Evolutionary conservation across 2,888 invertebrate genomes (phyloP).

Genomic region (Amaurobius ferox): DNA sequence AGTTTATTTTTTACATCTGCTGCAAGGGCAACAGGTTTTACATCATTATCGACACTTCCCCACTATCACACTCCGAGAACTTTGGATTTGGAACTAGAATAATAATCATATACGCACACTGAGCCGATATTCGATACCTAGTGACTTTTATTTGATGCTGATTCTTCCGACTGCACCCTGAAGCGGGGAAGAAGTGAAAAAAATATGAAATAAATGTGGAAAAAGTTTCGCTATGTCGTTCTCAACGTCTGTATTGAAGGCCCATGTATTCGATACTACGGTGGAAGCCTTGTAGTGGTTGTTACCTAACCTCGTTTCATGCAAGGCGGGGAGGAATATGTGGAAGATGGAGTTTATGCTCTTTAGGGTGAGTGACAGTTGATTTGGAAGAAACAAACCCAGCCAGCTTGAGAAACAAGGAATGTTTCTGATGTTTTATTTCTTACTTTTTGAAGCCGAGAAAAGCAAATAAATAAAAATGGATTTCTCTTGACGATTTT

Average conservation of each 20-base stretch:
- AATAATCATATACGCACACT: slow-evolving; percentile 65
- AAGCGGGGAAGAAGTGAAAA: slow-evolving; percentile 26
- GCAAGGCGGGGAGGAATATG: slow-evolving; percentile 31
- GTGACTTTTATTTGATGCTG: slow-evolving; percentile 62
- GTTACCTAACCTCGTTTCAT: slow-evolving; percentile 70
- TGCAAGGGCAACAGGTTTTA: slow-evolving; percentile 64
- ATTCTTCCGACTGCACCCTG: slow-evolving; percentile 43
- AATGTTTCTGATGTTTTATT: neutral
- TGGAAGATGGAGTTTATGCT: slow-evolving; percentile 52
- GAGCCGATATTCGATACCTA: slow-evolving; percentile 67
- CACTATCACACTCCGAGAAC: slow-evolving; percentile 10
- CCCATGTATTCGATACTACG: slow-evolving; percentile 58
- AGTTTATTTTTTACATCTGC: slow-evolving; percentile 22
- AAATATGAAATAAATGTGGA: slow-evolving; percentile 8
- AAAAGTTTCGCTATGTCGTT: slow-evolving; percentile 31
- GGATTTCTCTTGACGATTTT: slow-evolving; percentile 59
- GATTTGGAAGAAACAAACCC: slow-evolving; percentile 68
- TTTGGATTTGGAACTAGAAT: slow-evolving; percentile 66
- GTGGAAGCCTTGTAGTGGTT: slow-evolving; percentile 55
- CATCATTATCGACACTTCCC: slow-evolving; percentile 69
- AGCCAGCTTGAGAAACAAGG: slow-evolving; percentile 35
- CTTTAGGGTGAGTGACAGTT: slow-evolving; percentile 70
- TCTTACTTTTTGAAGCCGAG: slow-evolving; percentile 20
- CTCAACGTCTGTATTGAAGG: slow-evolving; percentile 44
- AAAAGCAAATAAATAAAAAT: slow-evolving; percentile 61